These are phyloP conservation scores for Leiothrix lutea DNA, from an alignment of 2,113 vertebrate species.

Conservation along the genomic window DNA sequence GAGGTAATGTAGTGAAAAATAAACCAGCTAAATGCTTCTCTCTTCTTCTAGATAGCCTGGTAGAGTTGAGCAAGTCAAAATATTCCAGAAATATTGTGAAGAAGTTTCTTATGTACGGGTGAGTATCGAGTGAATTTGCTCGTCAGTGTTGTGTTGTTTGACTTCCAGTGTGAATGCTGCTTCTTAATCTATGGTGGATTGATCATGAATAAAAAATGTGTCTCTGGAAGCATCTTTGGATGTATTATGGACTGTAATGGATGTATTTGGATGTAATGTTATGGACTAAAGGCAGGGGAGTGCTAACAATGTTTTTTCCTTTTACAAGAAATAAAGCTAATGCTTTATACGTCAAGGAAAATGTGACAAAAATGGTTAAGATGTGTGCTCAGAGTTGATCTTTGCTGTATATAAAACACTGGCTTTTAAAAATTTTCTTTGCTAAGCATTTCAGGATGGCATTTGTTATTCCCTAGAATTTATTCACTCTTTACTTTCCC, in stretches of 20 bases:
- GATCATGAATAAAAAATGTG: not conserved
- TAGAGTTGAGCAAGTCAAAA: conserved; percentile 89
- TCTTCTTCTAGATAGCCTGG: conserved; percentile 76
- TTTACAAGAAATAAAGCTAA: not conserved
- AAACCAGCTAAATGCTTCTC: not conserved
- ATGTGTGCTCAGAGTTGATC: not conserved
- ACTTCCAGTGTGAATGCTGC: not conserved
- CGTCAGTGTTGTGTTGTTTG: not conserved
- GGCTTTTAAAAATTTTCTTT: not conserved
- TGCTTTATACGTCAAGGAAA: not conserved
- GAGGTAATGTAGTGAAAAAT: not conserved
- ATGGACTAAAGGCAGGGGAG: not conserved
- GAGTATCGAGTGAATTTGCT: conserved; percentile 45
- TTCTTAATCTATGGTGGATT: not conserved
- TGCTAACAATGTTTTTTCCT: not conserved
- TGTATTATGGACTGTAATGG: too few relatives aligned
- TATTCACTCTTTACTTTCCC: not conserved
- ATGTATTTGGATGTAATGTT: not conserved
- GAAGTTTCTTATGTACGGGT: conserved; percentile 97
- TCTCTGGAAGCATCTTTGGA: not conserved
- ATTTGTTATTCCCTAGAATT: not conserved
- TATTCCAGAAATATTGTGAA: conserved; percentile 94
- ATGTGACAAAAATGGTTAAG: not conserved
- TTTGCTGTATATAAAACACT: not conserved
- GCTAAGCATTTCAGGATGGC: not conserved